These are phyloP conservation scores for Xenopus petersii DNA, from an alignment of 2,797 vertebrate species.

Conservation along the genomic window DNA sequence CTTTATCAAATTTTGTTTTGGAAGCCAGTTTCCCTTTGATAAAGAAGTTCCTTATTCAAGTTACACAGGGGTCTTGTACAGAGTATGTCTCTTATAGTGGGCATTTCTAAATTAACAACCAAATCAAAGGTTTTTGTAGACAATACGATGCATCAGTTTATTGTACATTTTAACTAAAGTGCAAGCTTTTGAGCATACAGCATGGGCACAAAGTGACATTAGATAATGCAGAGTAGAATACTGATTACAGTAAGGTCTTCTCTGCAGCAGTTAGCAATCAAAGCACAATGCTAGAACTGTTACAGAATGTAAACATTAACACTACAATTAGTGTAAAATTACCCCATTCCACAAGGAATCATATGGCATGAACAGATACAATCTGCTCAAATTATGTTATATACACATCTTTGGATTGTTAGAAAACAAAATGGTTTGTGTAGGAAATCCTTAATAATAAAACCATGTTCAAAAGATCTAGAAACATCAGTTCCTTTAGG, in stretches of 20 bases:
- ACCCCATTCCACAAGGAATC: slow-evolving; percentile 75
- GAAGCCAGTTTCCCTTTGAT: too few relatives aligned
- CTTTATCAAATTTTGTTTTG: too few relatives aligned
- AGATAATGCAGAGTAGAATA: slow-evolving; percentile 37
- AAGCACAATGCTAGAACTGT: slow-evolving; percentile 30
- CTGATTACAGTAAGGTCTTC: slow-evolving; percentile 7
- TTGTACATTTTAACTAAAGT: slow-evolving; percentile 42
- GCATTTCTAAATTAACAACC: too few relatives aligned
- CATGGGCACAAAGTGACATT: slow-evolving; percentile 9
- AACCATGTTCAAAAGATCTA: slow-evolving; percentile 2
- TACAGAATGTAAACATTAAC: slow-evolving; percentile 58
- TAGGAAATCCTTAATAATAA: slow-evolving; percentile 11
- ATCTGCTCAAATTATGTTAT: slow-evolving; percentile 58
- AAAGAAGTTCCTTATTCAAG: too few relatives aligned
- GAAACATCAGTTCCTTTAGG: slow-evolving; percentile 7
- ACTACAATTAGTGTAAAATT: slow-evolving; percentile 74
- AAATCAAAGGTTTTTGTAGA: too few relatives aligned
- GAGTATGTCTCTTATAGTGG: too few relatives aligned
- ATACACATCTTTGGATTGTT: slow-evolving; percentile 34
- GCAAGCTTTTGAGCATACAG: slow-evolving; percentile 30
- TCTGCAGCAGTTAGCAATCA: slow-evolving; percentile 13
- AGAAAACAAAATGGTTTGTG: slow-evolving; percentile 12
- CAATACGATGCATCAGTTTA: slow-evolving; percentile 15
- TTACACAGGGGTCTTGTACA: too few relatives aligned
- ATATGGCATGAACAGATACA: slow-evolving; percentile 62